Conservation (phyloP, 2,113 vertebrate genomes). For the Paradoxurus hermaphroditus region DNA sequence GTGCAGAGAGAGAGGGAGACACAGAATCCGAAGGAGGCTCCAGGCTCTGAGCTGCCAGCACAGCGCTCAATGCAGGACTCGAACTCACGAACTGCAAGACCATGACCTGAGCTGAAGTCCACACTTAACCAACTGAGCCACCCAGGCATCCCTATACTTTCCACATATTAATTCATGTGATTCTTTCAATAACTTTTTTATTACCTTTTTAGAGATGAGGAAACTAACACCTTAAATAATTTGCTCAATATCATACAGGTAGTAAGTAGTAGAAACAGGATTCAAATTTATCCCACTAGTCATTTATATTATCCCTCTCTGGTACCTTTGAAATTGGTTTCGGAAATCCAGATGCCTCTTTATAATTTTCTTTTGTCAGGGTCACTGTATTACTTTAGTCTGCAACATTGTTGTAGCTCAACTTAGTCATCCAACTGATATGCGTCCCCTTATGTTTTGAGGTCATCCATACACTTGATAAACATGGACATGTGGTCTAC, state of each 20-base stretch:
- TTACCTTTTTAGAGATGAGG: neutral
- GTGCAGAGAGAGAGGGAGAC: no score
- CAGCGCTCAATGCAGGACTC: no score
- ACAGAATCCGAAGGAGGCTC: no score
- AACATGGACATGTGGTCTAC: neutral
- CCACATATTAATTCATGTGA: neutral
- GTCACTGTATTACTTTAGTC: neutral
- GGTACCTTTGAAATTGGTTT: neutral
- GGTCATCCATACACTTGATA: neutral
- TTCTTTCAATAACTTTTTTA: neutral
- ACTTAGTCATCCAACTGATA: neutral
- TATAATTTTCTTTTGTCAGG: neutral
- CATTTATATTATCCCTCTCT: neutral
- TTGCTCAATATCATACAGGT: neutral
- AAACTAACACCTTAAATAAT: neutral
- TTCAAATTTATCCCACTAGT: neutral
- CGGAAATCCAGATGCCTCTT: neutral
- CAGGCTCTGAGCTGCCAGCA: no score
- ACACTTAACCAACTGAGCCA: no score
- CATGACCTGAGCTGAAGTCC: no score
- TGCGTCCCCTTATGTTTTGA: neutral
- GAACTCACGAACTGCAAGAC: no score
- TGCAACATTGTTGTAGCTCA: neutral
- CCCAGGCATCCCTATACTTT: no score
- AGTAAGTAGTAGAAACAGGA: neutral